A percentile compares a stretch with the other conserved stretches of the same genome.
Evolutionary conservation across 2,888 invertebrate species (phyloP).

Genomic region (Phragmatobia fuliginosa): DNA sequence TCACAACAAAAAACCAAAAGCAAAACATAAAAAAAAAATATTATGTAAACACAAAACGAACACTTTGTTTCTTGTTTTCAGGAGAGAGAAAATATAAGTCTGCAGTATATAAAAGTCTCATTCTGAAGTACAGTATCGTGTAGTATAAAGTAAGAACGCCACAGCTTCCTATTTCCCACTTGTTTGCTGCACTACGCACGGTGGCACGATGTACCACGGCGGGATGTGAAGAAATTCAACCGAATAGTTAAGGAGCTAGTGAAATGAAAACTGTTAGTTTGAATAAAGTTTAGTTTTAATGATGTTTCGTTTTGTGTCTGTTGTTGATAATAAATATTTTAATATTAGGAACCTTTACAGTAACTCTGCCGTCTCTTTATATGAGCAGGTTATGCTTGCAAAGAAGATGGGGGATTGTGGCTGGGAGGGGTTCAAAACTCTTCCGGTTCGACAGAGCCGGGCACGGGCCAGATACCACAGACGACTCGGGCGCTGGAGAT

Average conservation of each 20-base stretch:
- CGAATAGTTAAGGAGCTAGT: constrained; percentile 27
- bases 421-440: no score
- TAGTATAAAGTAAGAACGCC: constrained; percentile 30
- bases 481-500: no score
- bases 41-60: neutral
- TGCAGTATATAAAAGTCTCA: constrained; percentile 16
- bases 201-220: constrained; percentile 21
- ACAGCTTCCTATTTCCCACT: constrained; percentile 41
- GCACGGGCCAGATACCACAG: no score
- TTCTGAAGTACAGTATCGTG: constrained; percentile 31
- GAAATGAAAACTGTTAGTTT: neutral
- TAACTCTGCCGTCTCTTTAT: no score
- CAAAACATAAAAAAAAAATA: neutral
- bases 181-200: constrained; percentile 44
- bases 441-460: no score
- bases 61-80: neutral
- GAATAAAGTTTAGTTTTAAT: neutral
- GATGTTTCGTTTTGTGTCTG: neutral
- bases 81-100: neutral
- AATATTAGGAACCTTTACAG: neutral
- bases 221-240: constrained; percentile 34
- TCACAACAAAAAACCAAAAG: neutral
- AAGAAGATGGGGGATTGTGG: no score
- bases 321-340: neutral
- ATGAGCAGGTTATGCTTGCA: no score